Conservation (phyloP, 2,797 vertebrate species). For the Masticophis lateralis region DNA sequence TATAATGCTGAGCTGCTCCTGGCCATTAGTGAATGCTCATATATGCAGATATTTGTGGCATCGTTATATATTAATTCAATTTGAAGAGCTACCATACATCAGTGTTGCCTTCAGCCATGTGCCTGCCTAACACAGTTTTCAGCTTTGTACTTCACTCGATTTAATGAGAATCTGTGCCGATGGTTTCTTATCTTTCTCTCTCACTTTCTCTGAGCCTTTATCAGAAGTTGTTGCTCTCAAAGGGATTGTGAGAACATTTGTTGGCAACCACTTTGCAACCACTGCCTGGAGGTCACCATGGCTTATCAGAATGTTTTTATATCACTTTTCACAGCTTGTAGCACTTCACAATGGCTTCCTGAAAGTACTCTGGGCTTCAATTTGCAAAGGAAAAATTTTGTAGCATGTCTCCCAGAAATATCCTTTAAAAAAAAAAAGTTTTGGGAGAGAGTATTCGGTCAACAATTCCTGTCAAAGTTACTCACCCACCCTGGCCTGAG, state of each 20-base stretch:
- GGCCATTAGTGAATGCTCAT: not conserved
- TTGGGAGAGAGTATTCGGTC: not conserved
- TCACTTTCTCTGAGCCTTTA: slow-evolving; percentile 29
- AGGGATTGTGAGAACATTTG: slow-evolving; percentile 31
- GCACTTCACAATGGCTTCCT: slow-evolving; percentile 15
- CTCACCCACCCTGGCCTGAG: not conserved
- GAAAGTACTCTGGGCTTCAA: not conserved
- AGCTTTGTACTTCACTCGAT: not conserved
- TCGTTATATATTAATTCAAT: not conserved
- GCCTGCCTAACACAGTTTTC: not conserved
- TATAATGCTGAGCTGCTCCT: not conserved
- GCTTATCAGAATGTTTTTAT: slow-evolving; percentile 20
- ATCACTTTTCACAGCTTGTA: slow-evolving; percentile 32
- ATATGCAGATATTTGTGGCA: not conserved
- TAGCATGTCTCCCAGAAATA: not conserved
- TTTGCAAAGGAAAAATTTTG: not conserved
- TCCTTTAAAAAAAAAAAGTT: not conserved
- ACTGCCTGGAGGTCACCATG: not conserved
- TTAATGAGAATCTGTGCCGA: not conserved
- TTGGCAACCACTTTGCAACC: slow-evolving; percentile 9
- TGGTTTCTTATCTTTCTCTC: not conserved
- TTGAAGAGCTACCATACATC: not conserved
- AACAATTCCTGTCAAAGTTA: not conserved
- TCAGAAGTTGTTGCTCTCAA: slow-evolving; percentile 26
- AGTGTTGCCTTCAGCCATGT: not conserved